Percentiles rank a stretch among this genome's conserved stretches.
These are phyloP conservation scores for Clarias pachynema DNA, from an alignment of 2,797 vertebrate genomes.

Conservation along the genomic window DNA sequence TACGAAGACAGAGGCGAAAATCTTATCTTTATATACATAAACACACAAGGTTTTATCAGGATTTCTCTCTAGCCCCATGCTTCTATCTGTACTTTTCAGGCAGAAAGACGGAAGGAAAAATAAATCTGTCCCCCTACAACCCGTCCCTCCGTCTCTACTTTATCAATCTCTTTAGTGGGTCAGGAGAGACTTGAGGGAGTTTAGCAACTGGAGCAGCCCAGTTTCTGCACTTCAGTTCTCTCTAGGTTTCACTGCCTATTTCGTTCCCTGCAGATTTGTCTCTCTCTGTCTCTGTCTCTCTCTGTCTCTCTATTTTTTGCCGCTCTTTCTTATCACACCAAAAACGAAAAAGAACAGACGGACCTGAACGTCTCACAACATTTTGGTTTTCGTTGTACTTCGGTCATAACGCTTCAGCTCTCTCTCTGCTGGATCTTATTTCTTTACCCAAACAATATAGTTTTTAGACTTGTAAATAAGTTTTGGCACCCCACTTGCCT, in stretches of 20 bases:
- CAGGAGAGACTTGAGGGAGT: slow-evolving; percentile 58
- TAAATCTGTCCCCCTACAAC: slow-evolving; percentile 33
- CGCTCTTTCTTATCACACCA: background rate
- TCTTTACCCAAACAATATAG: background rate
- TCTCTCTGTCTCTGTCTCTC: background rate
- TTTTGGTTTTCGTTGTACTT: background rate
- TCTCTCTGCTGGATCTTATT: background rate
- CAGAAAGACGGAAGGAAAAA: slow-evolving; percentile 43
- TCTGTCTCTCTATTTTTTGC: background rate
- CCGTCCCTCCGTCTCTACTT: slow-evolving; percentile 32
- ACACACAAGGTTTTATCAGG: background rate
- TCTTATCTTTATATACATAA: background rate
- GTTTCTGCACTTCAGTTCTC: slow-evolving; percentile 58
- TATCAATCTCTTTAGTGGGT: slow-evolving; percentile 61
- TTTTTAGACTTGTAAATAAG: background rate
- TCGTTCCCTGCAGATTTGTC: slow-evolving; percentile 34
- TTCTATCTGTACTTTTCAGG: slow-evolving; percentile 18
- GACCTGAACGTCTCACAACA: background rate
- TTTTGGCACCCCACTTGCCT: background rate
- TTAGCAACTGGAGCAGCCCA: slow-evolving; percentile 69
- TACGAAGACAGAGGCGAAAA: background rate
- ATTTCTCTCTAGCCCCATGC: background rate
- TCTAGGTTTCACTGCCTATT: slow-evolving; percentile 35
- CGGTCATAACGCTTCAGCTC: background rate
- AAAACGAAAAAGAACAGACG: background rate